Evolutionary conservation across 2,888 invertebrate genomes (phyloP).

Genomic region (Parelbella ahira): DNA sequence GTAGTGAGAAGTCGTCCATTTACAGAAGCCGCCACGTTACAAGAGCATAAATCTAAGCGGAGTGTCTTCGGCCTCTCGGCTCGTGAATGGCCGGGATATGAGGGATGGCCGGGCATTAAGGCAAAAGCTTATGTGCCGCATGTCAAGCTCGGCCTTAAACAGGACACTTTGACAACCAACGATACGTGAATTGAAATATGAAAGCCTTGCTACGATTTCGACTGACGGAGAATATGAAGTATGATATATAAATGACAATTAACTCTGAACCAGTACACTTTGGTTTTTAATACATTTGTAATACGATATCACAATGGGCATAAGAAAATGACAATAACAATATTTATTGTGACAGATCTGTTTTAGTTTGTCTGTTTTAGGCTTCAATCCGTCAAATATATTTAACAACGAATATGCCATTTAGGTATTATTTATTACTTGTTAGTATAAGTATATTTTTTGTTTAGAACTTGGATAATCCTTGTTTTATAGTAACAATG

Average conservation of each 20-base stretch:
- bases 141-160: constrained; percentile 51
- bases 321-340: constrained; percentile 8
- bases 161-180: constrained; percentile 68
- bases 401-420: too few species aligned
- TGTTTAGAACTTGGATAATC: too few species aligned
- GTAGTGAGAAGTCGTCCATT: constrained; percentile 73
- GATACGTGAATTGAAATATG: constrained; percentile 74
- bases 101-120: constrained; percentile 59
- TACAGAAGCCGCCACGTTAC: constrained; percentile 70
- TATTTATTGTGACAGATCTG: constrained; percentile 15
- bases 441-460: too few species aligned
- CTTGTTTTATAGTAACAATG: too few species aligned
- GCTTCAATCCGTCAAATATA: not conserved
- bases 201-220: constrained; percentile 49
- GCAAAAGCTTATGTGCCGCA: constrained; percentile 47
- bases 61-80: constrained; percentile 56
- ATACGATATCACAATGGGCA: constrained; percentile 4
- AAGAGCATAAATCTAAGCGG: constrained; percentile 70
- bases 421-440: too few species aligned
- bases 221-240: constrained; percentile 32
- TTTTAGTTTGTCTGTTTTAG: constrained; percentile 5
- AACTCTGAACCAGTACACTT: constrained; percentile 23
- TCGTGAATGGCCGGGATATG: constrained; percentile 69
- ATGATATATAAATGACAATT: constrained; percentile 34
- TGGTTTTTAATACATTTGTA: too few species aligned